A percentile compares a stretch with the other conserved stretches of the same genome.
phyloP scores from a whole-genome alignment of 2,797 vertebrate genomes.

The Amblyraja radiata region DNA sequence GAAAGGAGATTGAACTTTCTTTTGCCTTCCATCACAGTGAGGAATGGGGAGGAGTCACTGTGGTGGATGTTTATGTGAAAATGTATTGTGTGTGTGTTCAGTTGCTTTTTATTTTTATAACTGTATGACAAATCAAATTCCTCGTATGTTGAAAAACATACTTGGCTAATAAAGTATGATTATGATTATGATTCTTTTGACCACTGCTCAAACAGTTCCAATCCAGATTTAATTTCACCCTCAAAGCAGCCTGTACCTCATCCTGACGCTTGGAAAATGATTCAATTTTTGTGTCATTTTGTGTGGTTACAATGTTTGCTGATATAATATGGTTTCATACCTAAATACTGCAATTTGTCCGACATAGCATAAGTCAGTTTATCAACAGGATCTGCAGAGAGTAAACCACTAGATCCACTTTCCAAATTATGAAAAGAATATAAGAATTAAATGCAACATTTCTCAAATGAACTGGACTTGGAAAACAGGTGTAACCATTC shows the following conservation, averaged over 20 bases:
- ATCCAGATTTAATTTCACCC: background rate
- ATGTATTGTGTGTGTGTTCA: no score
- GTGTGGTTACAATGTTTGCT: background rate
- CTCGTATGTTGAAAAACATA: no score
- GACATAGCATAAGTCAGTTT: background rate
- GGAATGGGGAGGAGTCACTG: no score
- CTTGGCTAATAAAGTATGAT: no score
- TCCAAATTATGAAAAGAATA: background rate
- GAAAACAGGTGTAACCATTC: background rate
- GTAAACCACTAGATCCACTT: background rate
- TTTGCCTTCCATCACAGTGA: no score
- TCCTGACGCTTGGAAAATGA: background rate
- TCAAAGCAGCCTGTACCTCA: background rate
- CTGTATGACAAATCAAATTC: no score
- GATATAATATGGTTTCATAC: background rate
- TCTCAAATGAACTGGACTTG: background rate
- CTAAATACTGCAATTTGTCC: background rate
- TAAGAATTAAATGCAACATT: background rate
- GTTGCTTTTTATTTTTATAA: no score
- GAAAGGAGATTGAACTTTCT: no score
- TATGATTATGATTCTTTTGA: background rate
- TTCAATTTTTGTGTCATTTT: background rate
- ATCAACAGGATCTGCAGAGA: background rate
- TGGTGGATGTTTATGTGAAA: no score
- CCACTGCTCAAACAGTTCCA: background rate